phyloP scores from a whole-genome alignment of 2,113 vertebrate species.

The Grammomys dolichurus region DNA sequence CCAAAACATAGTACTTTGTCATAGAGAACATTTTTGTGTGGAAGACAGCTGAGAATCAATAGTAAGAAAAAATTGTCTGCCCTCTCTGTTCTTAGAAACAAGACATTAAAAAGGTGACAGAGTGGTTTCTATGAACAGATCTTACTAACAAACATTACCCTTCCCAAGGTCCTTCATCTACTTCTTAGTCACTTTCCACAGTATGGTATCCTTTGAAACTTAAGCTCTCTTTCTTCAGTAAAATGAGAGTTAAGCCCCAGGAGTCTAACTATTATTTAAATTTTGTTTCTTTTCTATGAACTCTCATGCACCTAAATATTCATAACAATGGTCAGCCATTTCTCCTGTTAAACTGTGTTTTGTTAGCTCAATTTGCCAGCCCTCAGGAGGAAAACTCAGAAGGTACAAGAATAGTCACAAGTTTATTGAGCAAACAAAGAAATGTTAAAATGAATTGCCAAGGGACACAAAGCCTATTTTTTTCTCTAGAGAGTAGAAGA shows the following conservation, averaged over 20 bases:
- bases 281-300: slow-evolving; percentile 50
- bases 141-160: not conserved
- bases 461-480: not conserved
- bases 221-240: not conserved
- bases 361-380: slow-evolving; percentile 27
- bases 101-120: not conserved
- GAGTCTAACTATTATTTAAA: not conserved
- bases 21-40: slow-evolving; percentile 33
- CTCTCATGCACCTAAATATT: not conserved
- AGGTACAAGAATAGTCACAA: not conserved
- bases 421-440: slow-evolving; percentile 47
- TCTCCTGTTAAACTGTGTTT: slow-evolving; percentile 20
- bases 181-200: not conserved
- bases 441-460: slow-evolving; percentile 62
- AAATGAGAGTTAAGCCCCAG: not conserved
- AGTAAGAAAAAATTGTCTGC: not conserved
- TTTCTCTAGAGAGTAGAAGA: not conserved
- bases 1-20: not conserved
- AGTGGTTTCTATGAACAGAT: not conserved
- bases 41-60: not conserved
- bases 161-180: not conserved
- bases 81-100: not conserved
- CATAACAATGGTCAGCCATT: slow-evolving; percentile 27
- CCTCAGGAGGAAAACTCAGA: not conserved
- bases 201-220: not conserved